These are phyloP conservation scores for Limonius californicus DNA, from an alignment of 1,140 invertebrate genomes.

Conservation along the genomic window DNA sequence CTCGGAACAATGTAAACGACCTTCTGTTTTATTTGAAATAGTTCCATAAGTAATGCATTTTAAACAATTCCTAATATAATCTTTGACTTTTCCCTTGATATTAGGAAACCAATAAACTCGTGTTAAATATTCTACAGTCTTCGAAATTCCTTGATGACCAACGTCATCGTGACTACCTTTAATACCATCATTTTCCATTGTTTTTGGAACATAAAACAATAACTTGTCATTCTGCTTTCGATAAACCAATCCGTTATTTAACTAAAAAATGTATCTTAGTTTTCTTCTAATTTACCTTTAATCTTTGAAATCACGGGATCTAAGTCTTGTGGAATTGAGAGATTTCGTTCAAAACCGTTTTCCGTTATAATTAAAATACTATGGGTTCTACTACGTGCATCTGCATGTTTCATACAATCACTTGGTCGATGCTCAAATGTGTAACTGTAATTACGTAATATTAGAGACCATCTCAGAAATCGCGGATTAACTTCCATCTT, in stretches of 20 bases:
- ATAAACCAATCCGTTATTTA: no score
- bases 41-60: constrained; percentile 21
- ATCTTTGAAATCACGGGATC: no score
- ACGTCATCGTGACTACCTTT: constrained; percentile 12
- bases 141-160: no score
- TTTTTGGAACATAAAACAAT: constrained; percentile 5
- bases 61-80: constrained; percentile 24
- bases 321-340: no score
- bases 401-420: no score
- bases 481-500: constrained; percentile 8
- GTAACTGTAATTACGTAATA: constrained; percentile 9
- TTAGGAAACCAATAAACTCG: no score
- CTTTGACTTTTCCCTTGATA: constrained; percentile 13
- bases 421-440: not conserved
- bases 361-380: no score
- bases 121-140: no score
- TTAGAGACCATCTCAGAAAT: constrained; percentile 8
- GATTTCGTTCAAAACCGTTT: no score
- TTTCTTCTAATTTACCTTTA: no score
- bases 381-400: no score
- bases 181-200: constrained; percentile 2
- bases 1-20: constrained; percentile 17
- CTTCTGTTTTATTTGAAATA: constrained; percentile 13
- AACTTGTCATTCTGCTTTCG: not conserved
- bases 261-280: no score